Percentiles rank a stretch among this genome's conserved stretches.
Conservation (phyloP, 2,113 vertebrate genomes). For the Helogale parvula region DNA sequence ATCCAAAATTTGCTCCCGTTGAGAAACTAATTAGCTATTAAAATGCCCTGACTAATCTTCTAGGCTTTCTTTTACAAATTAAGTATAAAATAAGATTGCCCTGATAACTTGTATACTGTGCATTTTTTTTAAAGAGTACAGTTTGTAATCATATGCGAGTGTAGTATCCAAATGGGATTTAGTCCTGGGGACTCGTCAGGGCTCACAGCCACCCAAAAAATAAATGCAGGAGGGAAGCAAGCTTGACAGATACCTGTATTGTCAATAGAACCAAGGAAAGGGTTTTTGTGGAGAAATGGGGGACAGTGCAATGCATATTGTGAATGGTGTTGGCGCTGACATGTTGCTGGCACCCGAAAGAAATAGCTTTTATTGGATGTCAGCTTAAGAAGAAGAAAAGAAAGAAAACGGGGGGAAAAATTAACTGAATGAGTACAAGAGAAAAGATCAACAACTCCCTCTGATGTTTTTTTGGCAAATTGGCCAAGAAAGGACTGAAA, state of each 20-base stretch:
- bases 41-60: conserved; percentile 83
- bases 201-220: conserved; percentile 44
- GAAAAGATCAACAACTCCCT: conserved; percentile 85
- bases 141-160: conserved; percentile 63
- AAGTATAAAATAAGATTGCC: conserved; percentile 81
- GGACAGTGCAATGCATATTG: not conserved
- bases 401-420: conserved; percentile 34
- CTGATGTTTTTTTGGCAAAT: conserved; percentile 83
- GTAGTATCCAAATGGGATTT: conserved; percentile 59
- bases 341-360: conserved; percentile 41
- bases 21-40: conserved; percentile 86
- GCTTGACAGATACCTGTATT: conserved; percentile 55
- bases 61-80: conserved; percentile 83
- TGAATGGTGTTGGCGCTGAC: conserved; percentile 49
- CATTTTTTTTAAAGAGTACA: conserved; percentile 29
- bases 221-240: conserved; percentile 42
- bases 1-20: conserved; percentile 56
- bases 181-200: not conserved
- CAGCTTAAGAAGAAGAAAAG: conserved; percentile 67
- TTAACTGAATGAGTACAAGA: conserved; percentile 82
- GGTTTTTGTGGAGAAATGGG: conserved; percentile 23
- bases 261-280: conserved; percentile 56
- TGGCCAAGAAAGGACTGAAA: conserved; percentile 79
- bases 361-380: conserved; percentile 68
- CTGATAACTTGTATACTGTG: conserved; percentile 74